Evolutionary conservation across 2,797 vertebrate genomes (phyloP), one percentile per base, ranked within the genome.

Genomic region (Pteropus rufus): DNA sequence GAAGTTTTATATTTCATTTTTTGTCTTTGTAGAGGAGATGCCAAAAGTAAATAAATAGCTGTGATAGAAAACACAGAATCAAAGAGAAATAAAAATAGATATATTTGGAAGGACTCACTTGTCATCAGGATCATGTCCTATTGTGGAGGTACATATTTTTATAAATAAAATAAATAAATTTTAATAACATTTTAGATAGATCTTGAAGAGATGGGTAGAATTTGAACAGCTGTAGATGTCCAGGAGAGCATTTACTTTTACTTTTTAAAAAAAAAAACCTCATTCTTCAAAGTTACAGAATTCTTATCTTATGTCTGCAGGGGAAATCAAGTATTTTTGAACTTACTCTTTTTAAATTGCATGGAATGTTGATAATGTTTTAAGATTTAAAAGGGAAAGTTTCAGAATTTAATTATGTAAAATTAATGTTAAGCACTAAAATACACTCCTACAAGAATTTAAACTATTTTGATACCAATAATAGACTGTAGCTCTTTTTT

Each of bases 321-420:
- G 44, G 44, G 69, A 91, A 96, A 88, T 82, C 10, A 76, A 72
- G 49, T 76, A 75, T 81, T 87, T 94, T 94, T 65, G 81, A 56
- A 26, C 31, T 64, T 19, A 64, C n/a, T 62, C 54, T 83, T 69
- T 80, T 77, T 26, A 34, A 90, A 95, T 67, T 26, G 52, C 26
- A 24, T 81, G 65, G 56, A 89, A 87, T 79, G 70, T 80, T 88
- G 64, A 24, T 75, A 44, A 14, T 56, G 56, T 87, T 67, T 93
- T 84, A 62, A 91, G 67, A 72, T 82, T 85, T 67, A 24, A 92
- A 90, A 49, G 19, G 44, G 34, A 70, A 6, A 5, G 3, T 49
- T 95, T 95, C 58, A 80, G 26, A 91, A 97, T 88, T 80, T 86
- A 92, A 94, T 90, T 82, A 73, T 24, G 41, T 83, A 41, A 91